Evolutionary conservation across 1,140 invertebrate genomes (phyloP), one percentile per base, ranked within the genome.

Genomic region (Choristoneura fumiferana): DNA sequence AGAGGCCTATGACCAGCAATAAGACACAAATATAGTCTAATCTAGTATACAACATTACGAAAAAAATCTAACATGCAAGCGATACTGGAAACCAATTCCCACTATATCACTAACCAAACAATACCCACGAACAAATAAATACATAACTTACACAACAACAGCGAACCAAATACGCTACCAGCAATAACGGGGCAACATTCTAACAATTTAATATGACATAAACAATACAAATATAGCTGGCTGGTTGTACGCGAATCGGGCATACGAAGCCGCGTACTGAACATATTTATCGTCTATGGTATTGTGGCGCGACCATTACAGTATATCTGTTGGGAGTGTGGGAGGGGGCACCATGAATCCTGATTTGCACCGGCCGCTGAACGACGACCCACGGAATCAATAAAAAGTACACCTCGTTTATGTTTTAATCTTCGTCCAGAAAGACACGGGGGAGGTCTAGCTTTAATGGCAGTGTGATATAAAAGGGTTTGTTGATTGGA

Each of bases 161-260:
- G 68, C 73, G 74, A 74, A 80, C 76, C 82, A 70, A 83, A 84
- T 85, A 83, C 80, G 81, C 73, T 85, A 82, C 84, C 73, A 76
- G 83, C 84, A 87, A 87, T 87, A 87, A 87, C 81, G 73, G 71
- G 74, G 74, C 78, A 78, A 87, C 84, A 86, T 87, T 87, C 71
- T 78, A 86, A 84, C 83, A 87, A 87, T 86, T 86, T 86, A 87
- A 87, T 87, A 73, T 75, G 67, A 71, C 73, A 87, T 87, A 87
- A 87, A 87, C 84, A 87, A 86, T 86, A 86, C 81, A 73, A 84
- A 87, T 76, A 78, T 71, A 73, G 60, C 68, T 63, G 64, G 62
- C 68, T 65, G 68, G 65, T 60, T 69, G 74, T 86, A 80, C 80
- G 80, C 81, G 81, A 73, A 71, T 78, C 72, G 12, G 63, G 63